Conservation (phyloP, 2,888 invertebrate species). For the Odontocolon sp. region DNA sequence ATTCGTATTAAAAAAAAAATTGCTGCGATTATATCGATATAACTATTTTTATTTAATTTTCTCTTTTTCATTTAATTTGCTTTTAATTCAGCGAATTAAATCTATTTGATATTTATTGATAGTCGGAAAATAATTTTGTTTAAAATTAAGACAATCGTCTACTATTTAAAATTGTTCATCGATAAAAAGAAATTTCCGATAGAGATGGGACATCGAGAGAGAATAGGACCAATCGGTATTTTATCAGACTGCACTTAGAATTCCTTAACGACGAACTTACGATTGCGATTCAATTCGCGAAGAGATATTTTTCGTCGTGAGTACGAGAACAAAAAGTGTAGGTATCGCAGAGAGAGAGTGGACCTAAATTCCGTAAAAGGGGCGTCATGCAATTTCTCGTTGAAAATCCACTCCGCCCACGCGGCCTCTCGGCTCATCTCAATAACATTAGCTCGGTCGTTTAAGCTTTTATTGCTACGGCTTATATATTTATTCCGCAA, state of each 20-base stretch:
- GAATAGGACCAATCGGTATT: constrained; percentile 61
- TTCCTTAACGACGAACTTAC: constrained; percentile 65
- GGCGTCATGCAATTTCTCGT: constrained; percentile 73
- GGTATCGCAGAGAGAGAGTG: constrained; percentile 52
- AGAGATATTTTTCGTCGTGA: constrained; percentile 45
- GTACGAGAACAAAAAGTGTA: constrained; percentile 41
- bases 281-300: constrained; percentile 71
- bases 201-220: constrained; percentile 32
- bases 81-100: too few species aligned
- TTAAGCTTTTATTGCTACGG: constrained; percentile 74
- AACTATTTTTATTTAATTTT: too few species aligned
- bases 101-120: constrained; percentile 45
- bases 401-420: constrained; percentile 72
- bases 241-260: constrained; percentile 71
- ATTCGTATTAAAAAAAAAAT: too few species aligned
- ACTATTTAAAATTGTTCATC: constrained; percentile 32
- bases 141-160: constrained; percentile 48
- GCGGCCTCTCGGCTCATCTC: constrained; percentile 73
- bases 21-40: too few species aligned
- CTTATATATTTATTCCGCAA: constrained; percentile 66
- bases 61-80: too few species aligned
- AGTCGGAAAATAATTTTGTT: constrained; percentile 29
- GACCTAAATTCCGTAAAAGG: constrained; percentile 70
- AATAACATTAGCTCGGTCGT: constrained; percentile 78
- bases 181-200: constrained; percentile 41